Conservation (phyloP, 37 sponge, comb jelly and placozoan genomes). For the Haliclona indistincta region DNA sequence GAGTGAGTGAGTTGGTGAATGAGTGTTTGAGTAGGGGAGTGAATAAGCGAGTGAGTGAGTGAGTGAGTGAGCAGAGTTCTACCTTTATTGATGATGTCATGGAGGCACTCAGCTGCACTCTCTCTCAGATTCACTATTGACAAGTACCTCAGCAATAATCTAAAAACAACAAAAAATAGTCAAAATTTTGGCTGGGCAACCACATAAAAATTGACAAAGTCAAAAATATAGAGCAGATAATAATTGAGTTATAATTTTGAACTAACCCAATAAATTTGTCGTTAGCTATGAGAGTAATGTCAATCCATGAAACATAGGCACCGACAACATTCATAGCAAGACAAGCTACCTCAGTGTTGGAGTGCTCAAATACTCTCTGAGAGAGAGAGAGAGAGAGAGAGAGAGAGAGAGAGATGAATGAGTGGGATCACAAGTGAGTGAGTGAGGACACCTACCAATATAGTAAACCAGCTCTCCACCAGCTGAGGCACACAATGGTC, state of each 20-base stretch:
- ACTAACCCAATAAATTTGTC: slow-evolving; percentile 68
- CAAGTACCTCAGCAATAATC: slow-evolving; percentile 76
- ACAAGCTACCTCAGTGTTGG: slow-evolving; percentile 40
- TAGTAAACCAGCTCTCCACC: slow-evolving; percentile 83
- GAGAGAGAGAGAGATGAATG: neutral
- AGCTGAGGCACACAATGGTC: slow-evolving; percentile 74
- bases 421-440: neutral
- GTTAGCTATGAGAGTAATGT: slow-evolving; percentile 82
- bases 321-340: slow-evolving; percentile 81
- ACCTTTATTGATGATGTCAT: slow-evolving; percentile 87
- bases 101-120: slow-evolving; percentile 70
- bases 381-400: neutral
- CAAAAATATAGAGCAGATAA: neutral
- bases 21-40: too few species aligned
- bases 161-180: slow-evolving; percentile 6
- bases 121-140: slow-evolving; percentile 56
- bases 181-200: neutral
- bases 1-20: too few species aligned
- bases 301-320: slow-evolving; percentile 86
- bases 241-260: neutral
- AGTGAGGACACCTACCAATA: slow-evolving; percentile 54
- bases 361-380: neutral
- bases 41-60: too few species aligned
- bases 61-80: neutral
- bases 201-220: neutral